Base-by-base conservation (phyloP, 2,888 invertebrate genomes). In the Hecatera dysodea region DNA sequence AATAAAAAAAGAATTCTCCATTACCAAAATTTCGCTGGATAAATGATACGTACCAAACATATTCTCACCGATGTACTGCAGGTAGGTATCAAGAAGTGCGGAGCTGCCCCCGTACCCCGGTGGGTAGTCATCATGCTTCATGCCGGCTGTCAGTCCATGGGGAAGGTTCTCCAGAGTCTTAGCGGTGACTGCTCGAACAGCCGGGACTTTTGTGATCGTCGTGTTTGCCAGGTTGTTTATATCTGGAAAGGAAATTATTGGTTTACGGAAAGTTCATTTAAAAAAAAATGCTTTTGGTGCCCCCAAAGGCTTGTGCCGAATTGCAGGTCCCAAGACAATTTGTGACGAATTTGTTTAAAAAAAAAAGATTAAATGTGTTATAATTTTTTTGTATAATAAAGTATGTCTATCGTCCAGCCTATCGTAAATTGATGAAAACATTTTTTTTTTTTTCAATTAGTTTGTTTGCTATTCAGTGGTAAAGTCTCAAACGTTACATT, bases 61-160 rank as follows among this genome's bases (percentile, higher is more conserved):
- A 89, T 98, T 98, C 91, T 98, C 98, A 3, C 98, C 98, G 87
- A 98, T 98, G 88, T 98, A 97, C 91, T 98, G 98, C 75, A 98
- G 96, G 91, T 98, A 98, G 19, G 98, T 98, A 92, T 98, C 98
- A 75, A 98, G 94, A 69, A 98, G 96, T 4, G 98, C 98, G 7
- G 98, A 98, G 56, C 98, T 97, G 64, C 98, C 97, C 36, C 97
- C 97, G 75, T 97, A 96, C 8, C 97, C 97, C 17, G 97, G 97
- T 48, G 97, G 97, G 89, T 97, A 97, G 57, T 96, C 96, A 74
- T 98, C 97, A 78, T 97, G 97, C 84, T 97, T 97, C 81, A 97
- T 97, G 65, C 96, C 97, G 29, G 93, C 92, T 61, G 96, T 96
- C 80, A 97, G 92, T 70, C 97, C 97, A 88, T 97, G 97, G 9